Evolutionary conservation across 2,113 vertebrate genomes (phyloP).

Genomic region (Brienomyrus brachyistius): DNA sequence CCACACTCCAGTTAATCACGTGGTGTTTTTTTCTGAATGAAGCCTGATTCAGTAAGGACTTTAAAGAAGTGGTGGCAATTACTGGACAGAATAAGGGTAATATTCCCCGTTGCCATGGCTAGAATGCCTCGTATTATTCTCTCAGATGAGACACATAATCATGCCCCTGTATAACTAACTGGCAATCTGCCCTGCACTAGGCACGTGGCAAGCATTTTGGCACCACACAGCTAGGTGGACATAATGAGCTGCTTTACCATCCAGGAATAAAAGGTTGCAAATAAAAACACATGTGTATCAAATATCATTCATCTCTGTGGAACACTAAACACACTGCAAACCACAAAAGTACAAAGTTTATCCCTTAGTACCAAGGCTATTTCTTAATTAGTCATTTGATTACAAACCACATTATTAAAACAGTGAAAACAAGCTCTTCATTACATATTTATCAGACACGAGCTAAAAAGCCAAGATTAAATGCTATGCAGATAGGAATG

Average conservation of each 20-base stretch:
- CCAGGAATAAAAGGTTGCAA: not conserved
- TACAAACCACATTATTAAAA: not conserved
- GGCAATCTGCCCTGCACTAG: not conserved
- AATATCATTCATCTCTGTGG: not conserved
- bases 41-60: not conserved
- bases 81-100: not conserved
- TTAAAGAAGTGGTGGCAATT: not conserved
- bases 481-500: not conserved
- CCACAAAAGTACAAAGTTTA: not conserved
- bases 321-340: not conserved
- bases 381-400: not conserved
- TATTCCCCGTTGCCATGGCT: not conserved
- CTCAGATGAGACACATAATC: not conserved
- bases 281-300: not conserved
- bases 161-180: not conserved
- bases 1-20: not conserved
- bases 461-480: not conserved
- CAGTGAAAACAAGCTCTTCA: not conserved
- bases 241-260: not conserved
- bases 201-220: not conserved
- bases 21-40: not conserved
- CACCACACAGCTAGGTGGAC: not conserved
- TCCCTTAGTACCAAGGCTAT: not conserved
- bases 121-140: not conserved
- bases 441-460: not conserved